Base-by-base conservation (phyloP, 2,888 invertebrate genomes). In the Pterostichus madidus region DNA sequence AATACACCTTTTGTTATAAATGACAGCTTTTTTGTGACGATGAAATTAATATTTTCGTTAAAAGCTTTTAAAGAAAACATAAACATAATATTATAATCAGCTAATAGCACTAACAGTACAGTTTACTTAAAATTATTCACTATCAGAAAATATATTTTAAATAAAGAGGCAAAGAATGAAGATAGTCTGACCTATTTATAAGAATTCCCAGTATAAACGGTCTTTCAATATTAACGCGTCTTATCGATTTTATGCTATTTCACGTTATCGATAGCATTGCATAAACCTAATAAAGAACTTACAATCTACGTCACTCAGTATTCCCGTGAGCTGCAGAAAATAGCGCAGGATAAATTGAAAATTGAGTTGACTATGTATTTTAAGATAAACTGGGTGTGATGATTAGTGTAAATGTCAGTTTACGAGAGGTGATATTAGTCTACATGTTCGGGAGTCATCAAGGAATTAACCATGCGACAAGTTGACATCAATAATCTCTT, bases 231-330 rank as follows among this genome's bases (percentile, higher is more conserved):
- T 71, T 71, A 71, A 71, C 17, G 44, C 24, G 15, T 39, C 44
- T 44, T 44, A 71, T 71, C 44, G 68, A 71, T 71, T 71, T 39
- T 71, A 39, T 71, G 68, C 68, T 44, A 24, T 71, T 71, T 32
- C 32, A 11, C 31, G 64, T 64, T 64, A 64, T 64, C 32, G 64
- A 64, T 64, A 64, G 35, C 35, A 13, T 11, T 64, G 64, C 64
- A 64, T 64, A 64, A 64, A 64, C 64, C 32, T 35, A 32, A 64
- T 64, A 64, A 64, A 64, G 35, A 64, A 64, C 64, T 71, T 13
- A 44, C 68, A 71, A 71, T 71, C 44, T 44, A 39, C 68, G 68
- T 71, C 68, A 71, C 24, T 71, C 39, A 44, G 10, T 17, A 17
- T 71, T 68, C 35, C 32, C 13, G 35, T 32, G 31, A 64, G n/a